These are phyloP conservation scores for Craseonycteris thonglongyai DNA, from an alignment of 2,113 vertebrate species.

Conservation along the genomic window DNA sequence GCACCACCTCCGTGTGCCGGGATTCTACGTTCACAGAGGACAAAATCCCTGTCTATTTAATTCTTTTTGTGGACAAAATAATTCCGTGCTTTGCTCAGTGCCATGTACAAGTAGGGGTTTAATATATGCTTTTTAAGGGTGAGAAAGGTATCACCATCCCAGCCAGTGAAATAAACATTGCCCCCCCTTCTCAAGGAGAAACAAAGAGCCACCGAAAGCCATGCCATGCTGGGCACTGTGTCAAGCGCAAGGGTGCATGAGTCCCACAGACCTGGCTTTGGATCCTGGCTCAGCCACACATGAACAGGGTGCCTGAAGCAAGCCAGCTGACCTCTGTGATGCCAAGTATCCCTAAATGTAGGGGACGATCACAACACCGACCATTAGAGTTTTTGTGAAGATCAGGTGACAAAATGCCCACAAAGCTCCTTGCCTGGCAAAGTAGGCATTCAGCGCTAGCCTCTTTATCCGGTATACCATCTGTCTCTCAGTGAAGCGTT, in stretches of 20 bases:
- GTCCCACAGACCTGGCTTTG: background rate
- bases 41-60: conserved; percentile 33
- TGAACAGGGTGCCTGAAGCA: background rate
- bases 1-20: background rate
- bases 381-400: background rate
- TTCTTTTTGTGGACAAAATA: conserved; percentile 38
- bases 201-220: background rate
- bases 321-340: background rate
- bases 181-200: background rate
- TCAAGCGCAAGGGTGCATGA: background rate
- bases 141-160: conserved; percentile 41
- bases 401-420: background rate
- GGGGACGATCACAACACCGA: background rate
- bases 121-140: background rate
- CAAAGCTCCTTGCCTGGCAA: no score
- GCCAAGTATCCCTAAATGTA: background rate
- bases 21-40: background rate
- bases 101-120: conserved; percentile 23
- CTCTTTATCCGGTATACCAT: background rate
- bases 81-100: background rate
- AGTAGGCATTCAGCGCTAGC: background rate
- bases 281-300: background rate
- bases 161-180: conserved; percentile 21
- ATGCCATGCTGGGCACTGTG: background rate
- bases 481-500: background rate